Conservation (phyloP, 2,888 invertebrate species). For the Catocala fraxini region DNA sequence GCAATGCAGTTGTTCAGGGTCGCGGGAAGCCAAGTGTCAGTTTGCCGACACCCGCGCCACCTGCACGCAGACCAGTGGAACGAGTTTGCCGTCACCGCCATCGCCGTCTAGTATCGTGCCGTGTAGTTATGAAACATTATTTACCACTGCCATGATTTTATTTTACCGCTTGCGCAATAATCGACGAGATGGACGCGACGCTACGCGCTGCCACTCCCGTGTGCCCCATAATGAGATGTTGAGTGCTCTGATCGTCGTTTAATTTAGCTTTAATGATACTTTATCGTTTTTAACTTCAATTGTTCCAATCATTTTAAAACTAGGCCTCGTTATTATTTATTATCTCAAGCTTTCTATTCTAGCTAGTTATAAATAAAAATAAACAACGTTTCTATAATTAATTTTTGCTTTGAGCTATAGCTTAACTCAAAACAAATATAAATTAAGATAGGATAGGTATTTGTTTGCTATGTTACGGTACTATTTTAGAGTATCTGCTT, state of each 20-base stretch:
- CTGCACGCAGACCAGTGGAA: slow-evolving; percentile 73
- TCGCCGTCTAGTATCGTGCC: slow-evolving; percentile 58
- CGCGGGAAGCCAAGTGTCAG: slow-evolving; percentile 58
- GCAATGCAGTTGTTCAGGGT: slow-evolving; percentile 69
- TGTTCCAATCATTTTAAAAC: slow-evolving; percentile 18
- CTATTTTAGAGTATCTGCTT: too few relatives aligned
- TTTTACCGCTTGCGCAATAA: slow-evolving; percentile 76
- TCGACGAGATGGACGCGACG: slow-evolving; percentile 55
- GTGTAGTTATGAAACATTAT: slow-evolving; percentile 76
- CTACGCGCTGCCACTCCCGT: slow-evolving; percentile 40
- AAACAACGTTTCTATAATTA: too few relatives aligned
- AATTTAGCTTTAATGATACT: slow-evolving; percentile 40
- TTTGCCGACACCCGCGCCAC: slow-evolving; percentile 63
- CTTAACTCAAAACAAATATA: background rate
- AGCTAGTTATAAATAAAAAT: too few relatives aligned
- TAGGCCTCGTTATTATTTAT: slow-evolving; percentile 20
- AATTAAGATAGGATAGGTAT: too few relatives aligned
- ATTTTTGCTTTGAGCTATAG: background rate
- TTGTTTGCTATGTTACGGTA: too few relatives aligned
- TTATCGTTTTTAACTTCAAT: slow-evolving; percentile 29
- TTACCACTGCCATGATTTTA: slow-evolving; percentile 71
- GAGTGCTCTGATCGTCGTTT: slow-evolving; percentile 23
- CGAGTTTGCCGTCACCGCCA: slow-evolving; percentile 63
- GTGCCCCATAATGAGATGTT: slow-evolving; percentile 30
- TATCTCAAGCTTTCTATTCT: background rate